These are phyloP conservation scores for Heteromyza rotundicornis DNA, from an alignment of 2,888 invertebrate species.

Conservation along the genomic window DNA sequence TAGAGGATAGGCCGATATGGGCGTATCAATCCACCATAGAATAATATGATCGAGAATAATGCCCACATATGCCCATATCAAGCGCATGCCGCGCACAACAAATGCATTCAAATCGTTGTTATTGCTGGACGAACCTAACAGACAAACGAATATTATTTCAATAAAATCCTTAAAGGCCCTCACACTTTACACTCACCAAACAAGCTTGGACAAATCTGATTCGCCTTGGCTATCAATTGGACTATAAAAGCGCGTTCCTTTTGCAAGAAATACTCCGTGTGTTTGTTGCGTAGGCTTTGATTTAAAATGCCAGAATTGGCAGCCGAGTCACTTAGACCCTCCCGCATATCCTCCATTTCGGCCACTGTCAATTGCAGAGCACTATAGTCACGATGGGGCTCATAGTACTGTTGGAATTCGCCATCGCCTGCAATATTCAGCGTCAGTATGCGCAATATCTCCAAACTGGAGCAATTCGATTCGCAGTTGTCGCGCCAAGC, in stretches of 20 bases:
- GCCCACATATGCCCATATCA: constrained; percentile 81
- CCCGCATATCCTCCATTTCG: not conserved
- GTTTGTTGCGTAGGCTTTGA: constrained; percentile 44
- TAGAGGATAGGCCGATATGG: constrained; percentile 68
- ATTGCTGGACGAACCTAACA: constrained; percentile 23
- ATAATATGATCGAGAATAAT: constrained; percentile 81
- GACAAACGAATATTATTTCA: not conserved
- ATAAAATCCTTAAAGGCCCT: too few relatives aligned
- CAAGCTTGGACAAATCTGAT: constrained; percentile 51
- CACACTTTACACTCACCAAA: constrained; percentile 41
- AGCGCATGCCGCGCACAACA: constrained; percentile 54
- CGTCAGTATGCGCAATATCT: constrained; percentile 56
- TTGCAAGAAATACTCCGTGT: constrained; percentile 48
- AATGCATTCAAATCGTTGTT: constrained; percentile 48
- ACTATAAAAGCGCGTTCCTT: constrained; percentile 49
- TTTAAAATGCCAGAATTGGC: constrained; percentile 1
- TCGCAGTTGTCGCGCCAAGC: constrained; percentile 49
- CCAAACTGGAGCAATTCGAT: constrained; percentile 58
- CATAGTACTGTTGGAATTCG: constrained; percentile 47
- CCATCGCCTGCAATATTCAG: constrained; percentile 51
- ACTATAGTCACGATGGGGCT: constrained; percentile 41
- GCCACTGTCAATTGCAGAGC: constrained; percentile 28
- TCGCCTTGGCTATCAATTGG: constrained; percentile 51
- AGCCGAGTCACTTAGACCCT: constrained; percentile 11
- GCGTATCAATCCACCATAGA: constrained; percentile 82